Evolutionary conservation across 1,140 invertebrate genomes (phyloP).

Genomic region (Pinna nobilis): DNA sequence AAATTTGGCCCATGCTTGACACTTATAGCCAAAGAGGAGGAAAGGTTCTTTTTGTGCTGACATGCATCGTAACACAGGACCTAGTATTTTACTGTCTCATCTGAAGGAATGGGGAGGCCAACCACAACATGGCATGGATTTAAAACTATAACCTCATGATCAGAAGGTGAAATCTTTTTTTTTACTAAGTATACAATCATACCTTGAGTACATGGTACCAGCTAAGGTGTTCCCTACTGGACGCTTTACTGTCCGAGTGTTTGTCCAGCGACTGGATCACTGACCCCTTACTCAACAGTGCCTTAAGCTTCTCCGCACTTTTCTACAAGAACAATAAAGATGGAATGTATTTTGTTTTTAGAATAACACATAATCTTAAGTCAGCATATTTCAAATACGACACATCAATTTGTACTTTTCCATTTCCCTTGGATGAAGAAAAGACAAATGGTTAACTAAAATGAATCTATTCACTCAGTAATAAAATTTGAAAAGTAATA

Average conservation of each 20-base stretch:
- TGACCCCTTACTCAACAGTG: conserved; percentile 40
- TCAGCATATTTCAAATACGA: background rate
- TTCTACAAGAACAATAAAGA: conserved; percentile 40
- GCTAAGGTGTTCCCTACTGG: conserved; percentile 25
- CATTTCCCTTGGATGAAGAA: too few species aligned
- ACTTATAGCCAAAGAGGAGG: too few species aligned
- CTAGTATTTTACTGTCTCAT: too few species aligned
- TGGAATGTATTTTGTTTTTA: background rate
- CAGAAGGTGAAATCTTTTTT: background rate
- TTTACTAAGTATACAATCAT: background rate
- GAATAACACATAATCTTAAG: background rate
- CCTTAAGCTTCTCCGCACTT: conserved; percentile 47
- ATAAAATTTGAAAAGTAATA: too few species aligned
- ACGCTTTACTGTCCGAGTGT: conserved; percentile 30
- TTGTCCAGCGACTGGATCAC: conserved; percentile 44
- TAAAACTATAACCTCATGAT: background rate
- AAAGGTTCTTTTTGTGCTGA: too few species aligned
- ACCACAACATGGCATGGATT: too few species aligned
- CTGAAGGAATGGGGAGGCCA: too few species aligned
- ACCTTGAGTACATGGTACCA: conserved; percentile 54
- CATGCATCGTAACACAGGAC: too few species aligned
- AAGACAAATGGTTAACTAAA: too few species aligned
- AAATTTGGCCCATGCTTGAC: too few species aligned
- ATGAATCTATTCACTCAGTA: too few species aligned
- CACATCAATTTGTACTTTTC: too few species aligned